Evolutionary conservation across 2,113 vertebrate genomes (phyloP), one percentile per base, ranked within the genome.

Genomic region (Thinocorus orbignyianus): DNA sequence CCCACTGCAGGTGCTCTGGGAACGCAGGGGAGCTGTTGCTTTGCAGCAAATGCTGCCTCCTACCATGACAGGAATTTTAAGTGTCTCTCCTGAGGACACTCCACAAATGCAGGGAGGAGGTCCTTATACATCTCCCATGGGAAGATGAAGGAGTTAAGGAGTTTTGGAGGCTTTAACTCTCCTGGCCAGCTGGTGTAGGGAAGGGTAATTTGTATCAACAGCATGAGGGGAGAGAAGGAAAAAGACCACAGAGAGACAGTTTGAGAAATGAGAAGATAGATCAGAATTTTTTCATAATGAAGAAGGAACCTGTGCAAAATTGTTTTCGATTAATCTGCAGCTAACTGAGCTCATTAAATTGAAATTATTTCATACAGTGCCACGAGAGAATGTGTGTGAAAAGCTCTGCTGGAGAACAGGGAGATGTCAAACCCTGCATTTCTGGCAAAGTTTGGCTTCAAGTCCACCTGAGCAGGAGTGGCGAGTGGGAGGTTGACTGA

Each of bases 321-420:
- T 91, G 54, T 5, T 96, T 95, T 93, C 3, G 10, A 95, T 95
- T 95, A 86, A 95, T 92, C 88, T 73, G 81, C 69, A 81, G 73
- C 69, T 87, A 87, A 68, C n/a, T 10, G n/a, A 94, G 88, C 42
- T 89, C 71, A 71, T 62, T 93, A 78, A 88, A 81, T n/a, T 26
- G 51, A 74, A 89, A 91, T 92, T 37, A 88, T 83, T 95, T 95
- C 82, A 88, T 41, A 64, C 8, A 52, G 72, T 54, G 28, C 64
- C 39, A 42, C 1, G 2, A 42, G 74, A 95, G 49, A 65, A 19
- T 3, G 10, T 39, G 82, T 60, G 61, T 3, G 1, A 39, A 79
- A 35, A 48, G 57, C 3, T 2, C 10, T n/a, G 49, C 22, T 17
- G 33, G 68, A 74, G 55, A 79, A 25, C 42, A 79, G n/a, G 60